These are phyloP conservation scores for Picathartes gymnocephalus DNA, from an alignment of 2,113 vertebrate genomes.

Conservation along the genomic window DNA sequence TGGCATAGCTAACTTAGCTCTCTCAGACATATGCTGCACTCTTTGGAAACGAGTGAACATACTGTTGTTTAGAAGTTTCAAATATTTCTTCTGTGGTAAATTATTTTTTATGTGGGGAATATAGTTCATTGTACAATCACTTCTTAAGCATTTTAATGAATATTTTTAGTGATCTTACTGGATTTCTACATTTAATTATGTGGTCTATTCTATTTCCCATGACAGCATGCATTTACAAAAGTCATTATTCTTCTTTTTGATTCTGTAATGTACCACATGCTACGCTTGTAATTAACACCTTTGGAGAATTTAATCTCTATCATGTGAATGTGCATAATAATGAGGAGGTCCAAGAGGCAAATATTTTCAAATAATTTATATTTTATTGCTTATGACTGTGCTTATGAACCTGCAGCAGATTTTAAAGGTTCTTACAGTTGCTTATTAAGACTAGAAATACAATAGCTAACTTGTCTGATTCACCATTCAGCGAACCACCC, in stretches of 20 bases:
- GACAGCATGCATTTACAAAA: neutral
- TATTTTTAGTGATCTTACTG: neutral
- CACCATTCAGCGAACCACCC: neutral
- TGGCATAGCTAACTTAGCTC: neutral
- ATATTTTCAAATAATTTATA: neutral
- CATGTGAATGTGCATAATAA: neutral
- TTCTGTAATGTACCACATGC: neutral
- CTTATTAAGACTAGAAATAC: neutral
- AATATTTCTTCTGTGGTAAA: neutral
- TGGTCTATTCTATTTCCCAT: neutral
- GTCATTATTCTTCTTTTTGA: neutral
- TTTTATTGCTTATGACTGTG: neutral
- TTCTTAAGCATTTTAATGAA: neutral
- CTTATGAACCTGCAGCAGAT: neutral
- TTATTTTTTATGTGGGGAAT: neutral
- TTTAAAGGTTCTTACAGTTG: neutral
- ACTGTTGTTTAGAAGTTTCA: neutral
- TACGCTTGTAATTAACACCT: neutral
- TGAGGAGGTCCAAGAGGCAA: neutral
- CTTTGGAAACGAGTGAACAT: neutral
- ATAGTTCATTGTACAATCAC: neutral
- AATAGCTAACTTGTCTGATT: neutral
- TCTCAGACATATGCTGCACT: accelerated
- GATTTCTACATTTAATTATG: conserved; percentile 38
- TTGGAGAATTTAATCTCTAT: neutral